Evolutionary conservation across 2,888 invertebrate species (phyloP), one percentile per base, ranked within the genome.

Genomic region (Selenia dentaria): DNA sequence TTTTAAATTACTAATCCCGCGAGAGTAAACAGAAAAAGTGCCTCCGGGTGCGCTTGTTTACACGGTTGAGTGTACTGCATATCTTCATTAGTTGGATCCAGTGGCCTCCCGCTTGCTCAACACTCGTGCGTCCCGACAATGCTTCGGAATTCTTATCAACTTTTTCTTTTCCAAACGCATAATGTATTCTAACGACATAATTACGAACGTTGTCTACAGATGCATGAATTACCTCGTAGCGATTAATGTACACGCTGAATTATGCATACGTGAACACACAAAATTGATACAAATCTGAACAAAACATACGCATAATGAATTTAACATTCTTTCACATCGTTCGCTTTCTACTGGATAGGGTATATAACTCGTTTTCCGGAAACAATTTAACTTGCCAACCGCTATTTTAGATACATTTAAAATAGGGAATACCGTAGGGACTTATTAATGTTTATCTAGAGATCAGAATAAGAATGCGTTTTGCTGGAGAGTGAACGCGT

Each of bases 1-100:
- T 90, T 90, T 90, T 90, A 90, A 90, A 90, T 90, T 90, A 87
- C 85, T 89, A 89, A 90, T 89, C 87, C 84, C 82, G 87, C 80
- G 83, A 72, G 86, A 76, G 83, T 72, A 87, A 87, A 89, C 79
- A 86, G 83, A 77, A 78, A 76, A 76, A 78, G 73, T 64, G 79
- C 78, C 83, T 77, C 72, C 67, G 79, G 79, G 71, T 67, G 70
- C 70, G 76, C 67, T 68, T 88, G 84, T 89, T 89, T 88, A 80
- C 85, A 74, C 73, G 82, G 74, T 82, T 82, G 79, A 87, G 88
- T 79, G 80, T 81, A 78, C 89, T 78, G 85, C 87, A 81, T 79
- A 83, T 86, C 88, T 88, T 89, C 87, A 87, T 89, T 87, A 86
- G 70, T 74, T 70, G 65, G 70, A 62, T 59, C 66, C 61, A 64